Percentiles rank a stretch among this genome's conserved stretches.
Evolutionary conservation across 2,888 invertebrate species (phyloP).

Genomic region (Zygaena filipendulae): DNA sequence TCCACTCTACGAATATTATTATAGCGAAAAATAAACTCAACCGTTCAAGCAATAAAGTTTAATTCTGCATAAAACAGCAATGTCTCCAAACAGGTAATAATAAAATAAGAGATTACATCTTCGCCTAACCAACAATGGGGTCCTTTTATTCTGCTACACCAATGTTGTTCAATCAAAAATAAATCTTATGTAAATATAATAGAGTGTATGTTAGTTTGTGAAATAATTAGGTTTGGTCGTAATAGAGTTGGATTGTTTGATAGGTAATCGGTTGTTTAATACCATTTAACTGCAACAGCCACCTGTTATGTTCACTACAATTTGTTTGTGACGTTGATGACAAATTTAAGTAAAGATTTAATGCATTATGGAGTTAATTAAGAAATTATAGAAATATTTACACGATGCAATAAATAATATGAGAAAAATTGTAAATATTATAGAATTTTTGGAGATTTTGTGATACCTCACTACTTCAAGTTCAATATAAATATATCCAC

Average conservation of each 20-base stretch:
- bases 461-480: too few relatives aligned
- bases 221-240: conserved; percentile 41
- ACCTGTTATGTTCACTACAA: too few relatives aligned
- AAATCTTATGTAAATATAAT: conserved; percentile 12
- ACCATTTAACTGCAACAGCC: conserved; percentile 37
- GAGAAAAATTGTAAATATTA: too few relatives aligned
- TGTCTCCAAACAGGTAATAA: conserved; percentile 40
- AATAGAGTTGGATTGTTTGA: conserved; percentile 44
- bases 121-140: conserved; percentile 61
- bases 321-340: too few relatives aligned
- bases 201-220: conserved; percentile 22
- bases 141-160: conserved; percentile 49
- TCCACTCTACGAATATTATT: too few relatives aligned
- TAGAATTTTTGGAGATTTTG: too few relatives aligned
- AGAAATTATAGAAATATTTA: too few relatives aligned
- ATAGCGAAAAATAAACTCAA: conserved; percentile 17
- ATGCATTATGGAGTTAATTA: too few relatives aligned
- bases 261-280: conserved; percentile 49
- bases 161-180: too few relatives aligned
- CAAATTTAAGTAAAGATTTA: too few relatives aligned
- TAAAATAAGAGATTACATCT: conserved; percentile 64
- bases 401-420: too few relatives aligned
- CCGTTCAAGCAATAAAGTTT: conserved; percentile 16
- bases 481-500: too few relatives aligned
- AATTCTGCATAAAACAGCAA: conserved; percentile 14